Evolutionary conservation across 2,888 invertebrate species (phyloP).

Genomic region (Empis livida): DNA sequence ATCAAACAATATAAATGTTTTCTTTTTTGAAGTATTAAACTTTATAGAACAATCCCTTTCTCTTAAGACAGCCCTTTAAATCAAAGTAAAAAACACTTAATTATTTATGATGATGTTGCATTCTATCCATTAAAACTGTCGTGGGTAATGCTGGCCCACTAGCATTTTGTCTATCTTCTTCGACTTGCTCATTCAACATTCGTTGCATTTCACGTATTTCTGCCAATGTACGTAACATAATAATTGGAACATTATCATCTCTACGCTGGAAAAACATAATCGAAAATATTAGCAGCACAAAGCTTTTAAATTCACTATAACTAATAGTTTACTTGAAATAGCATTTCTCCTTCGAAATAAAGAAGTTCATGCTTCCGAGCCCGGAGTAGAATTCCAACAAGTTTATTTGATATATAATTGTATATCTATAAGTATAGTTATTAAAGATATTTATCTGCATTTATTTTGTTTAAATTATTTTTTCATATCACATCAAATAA

Average conservation of each 20-base stretch:
- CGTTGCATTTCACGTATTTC: slow-evolving; percentile 58
- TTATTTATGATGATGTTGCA: no score
- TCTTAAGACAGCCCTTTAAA: no score
- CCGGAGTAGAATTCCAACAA: slow-evolving; percentile 84
- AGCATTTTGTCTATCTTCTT: slow-evolving; percentile 45
- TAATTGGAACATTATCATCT: slow-evolving; percentile 85
- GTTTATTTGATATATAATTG: slow-evolving; percentile 82
- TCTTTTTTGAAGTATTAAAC: no score
- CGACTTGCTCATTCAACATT: slow-evolving; percentile 44
- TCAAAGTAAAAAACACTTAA: no score
- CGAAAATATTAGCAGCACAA: neutral
- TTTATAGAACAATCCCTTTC: no score
- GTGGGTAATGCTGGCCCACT: slow-evolving; percentile 40
- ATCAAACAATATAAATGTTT: no score
- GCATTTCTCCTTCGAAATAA: slow-evolving; percentile 88
- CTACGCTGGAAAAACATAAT: slow-evolving; percentile 51
- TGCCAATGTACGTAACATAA: slow-evolving; percentile 59
- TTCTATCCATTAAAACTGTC: slow-evolving; percentile 25
- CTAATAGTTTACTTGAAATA: slow-evolving; percentile 66
- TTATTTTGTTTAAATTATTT: no score
- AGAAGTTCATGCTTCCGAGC: slow-evolving; percentile 86
- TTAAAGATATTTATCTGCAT: neutral
- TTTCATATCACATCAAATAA: slow-evolving; percentile 59
- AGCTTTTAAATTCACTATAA: neutral
- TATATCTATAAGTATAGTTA: slow-evolving; percentile 65